Evolutionary conservation across 1,140 invertebrate genomes (phyloP).

Genomic region (Panagrolaimus sp.): DNA sequence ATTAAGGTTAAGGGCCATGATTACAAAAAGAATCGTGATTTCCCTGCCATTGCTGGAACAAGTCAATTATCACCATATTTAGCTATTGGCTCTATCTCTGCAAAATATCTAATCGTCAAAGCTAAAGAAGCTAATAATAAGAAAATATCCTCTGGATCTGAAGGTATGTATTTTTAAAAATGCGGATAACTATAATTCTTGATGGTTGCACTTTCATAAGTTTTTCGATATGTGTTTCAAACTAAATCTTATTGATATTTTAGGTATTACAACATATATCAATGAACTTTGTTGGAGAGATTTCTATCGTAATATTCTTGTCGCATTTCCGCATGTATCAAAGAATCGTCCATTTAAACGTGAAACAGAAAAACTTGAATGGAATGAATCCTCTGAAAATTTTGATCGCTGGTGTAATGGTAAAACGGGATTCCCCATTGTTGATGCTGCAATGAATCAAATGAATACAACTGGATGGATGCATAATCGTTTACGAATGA

Average conservation of each 20-base stretch:
- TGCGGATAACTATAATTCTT: no score
- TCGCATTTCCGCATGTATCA: slow-evolving; percentile 6
- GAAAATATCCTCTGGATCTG: background rate
- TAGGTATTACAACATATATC: background rate
- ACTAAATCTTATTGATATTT: no score
- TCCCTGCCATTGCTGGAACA: background rate
- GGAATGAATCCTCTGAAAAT: background rate
- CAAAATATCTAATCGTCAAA: background rate
- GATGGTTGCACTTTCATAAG: no score
- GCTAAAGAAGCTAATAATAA: background rate
- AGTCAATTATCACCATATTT: background rate
- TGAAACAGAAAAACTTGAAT: slow-evolving; percentile 20
- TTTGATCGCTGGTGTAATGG: slow-evolving; percentile 47
- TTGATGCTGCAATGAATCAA: slow-evolving; percentile 63
- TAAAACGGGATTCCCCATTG: slow-evolving; percentile 62
- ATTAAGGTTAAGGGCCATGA: background rate
- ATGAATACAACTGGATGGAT: slow-evolving; percentile 62
- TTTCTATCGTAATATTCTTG: slow-evolving; percentile 18
- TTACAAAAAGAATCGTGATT: background rate
- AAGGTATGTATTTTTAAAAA: no score
- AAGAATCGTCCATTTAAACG: slow-evolving; percentile 15
- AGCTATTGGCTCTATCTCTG: background rate
- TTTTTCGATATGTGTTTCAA: no score
- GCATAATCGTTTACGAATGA: slow-evolving; percentile 62
- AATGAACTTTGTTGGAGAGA: slow-evolving; percentile 26